These are phyloP conservation scores for Lophura nycthemera DNA, from an alignment of 2,113 vertebrate genomes.

Conservation along the genomic window DNA sequence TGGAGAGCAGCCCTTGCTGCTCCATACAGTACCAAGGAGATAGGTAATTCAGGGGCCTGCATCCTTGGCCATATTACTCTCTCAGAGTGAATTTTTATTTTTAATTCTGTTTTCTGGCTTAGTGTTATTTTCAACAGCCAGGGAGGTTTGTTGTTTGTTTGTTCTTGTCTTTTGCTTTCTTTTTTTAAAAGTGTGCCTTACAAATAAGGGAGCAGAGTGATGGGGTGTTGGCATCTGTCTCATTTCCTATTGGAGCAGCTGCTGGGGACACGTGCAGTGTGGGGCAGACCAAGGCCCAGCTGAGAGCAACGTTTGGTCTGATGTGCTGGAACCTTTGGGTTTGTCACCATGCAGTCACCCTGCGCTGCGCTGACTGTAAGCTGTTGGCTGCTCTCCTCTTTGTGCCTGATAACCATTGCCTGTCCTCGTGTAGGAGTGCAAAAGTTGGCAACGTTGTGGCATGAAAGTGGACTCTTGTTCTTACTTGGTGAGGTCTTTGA, in stretches of 20 bases:
- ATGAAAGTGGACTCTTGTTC: not conserved
- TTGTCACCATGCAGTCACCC: fast-evolving
- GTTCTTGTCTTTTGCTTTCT: not conserved
- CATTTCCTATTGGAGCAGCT: fast-evolving
- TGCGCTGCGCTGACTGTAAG: fast-evolving
- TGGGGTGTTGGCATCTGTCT: fast-evolving
- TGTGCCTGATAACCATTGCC: fast-evolving
- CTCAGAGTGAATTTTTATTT: not conserved
- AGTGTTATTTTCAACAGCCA: not conserved
- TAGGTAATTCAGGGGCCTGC: not conserved
- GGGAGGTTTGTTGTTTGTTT: no score
- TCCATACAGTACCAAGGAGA: fast-evolving
- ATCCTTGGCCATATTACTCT: not conserved
- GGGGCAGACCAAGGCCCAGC: fast-evolving
- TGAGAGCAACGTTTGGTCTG: fast-evolving
- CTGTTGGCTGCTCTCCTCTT: no score
- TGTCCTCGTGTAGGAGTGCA: not conserved
- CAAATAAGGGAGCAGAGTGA: fast-evolving
- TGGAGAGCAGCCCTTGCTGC: not conserved
- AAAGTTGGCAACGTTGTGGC: not conserved
- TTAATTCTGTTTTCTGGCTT: not conserved
- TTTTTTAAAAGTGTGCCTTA: not conserved
- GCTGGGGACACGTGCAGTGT: fast-evolving
- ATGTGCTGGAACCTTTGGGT: not conserved
- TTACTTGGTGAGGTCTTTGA: not conserved